phyloP scores from a whole-genome alignment of 2,113 vertebrate genomes.

The Menidia beryllina region DNA sequence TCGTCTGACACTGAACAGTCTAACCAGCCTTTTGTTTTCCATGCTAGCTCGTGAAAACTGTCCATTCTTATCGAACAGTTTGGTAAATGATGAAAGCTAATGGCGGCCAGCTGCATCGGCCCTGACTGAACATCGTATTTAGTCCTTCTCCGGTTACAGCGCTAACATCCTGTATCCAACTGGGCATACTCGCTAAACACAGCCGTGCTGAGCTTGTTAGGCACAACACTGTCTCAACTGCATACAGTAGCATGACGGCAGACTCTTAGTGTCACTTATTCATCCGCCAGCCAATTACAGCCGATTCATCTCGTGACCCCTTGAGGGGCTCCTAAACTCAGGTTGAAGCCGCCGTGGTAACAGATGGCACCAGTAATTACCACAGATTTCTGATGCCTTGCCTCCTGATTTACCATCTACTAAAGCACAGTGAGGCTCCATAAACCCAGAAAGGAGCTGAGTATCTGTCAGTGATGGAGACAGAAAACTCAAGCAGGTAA shows the following conservation, averaged over 20 bases:
- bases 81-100: too few relatives aligned
- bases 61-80: too few relatives aligned
- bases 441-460: conserved; percentile 2
- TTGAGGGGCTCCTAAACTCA: not conserved
- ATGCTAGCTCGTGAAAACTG: too few relatives aligned
- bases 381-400: not conserved
- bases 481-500: not conserved
- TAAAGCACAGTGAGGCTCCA: not conserved
- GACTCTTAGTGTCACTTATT: not conserved
- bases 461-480: not conserved
- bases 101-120: too few relatives aligned
- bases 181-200: not conserved
- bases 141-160: too few relatives aligned
- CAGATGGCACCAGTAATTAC: not conserved
- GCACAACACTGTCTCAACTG: not conserved
- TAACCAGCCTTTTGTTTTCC: too few relatives aligned
- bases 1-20: too few relatives aligned
- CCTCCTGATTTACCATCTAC: conserved; percentile 8
- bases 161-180: not conserved
- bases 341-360: not conserved
- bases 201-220: not conserved
- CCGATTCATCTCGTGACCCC: not conserved
- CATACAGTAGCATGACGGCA: not conserved
- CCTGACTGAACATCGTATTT: too few relatives aligned
- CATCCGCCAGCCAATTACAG: not conserved